Evolutionary conservation across 2,797 vertebrate genomes (phyloP).

Genomic region (Tokudaia muenninki): DNA sequence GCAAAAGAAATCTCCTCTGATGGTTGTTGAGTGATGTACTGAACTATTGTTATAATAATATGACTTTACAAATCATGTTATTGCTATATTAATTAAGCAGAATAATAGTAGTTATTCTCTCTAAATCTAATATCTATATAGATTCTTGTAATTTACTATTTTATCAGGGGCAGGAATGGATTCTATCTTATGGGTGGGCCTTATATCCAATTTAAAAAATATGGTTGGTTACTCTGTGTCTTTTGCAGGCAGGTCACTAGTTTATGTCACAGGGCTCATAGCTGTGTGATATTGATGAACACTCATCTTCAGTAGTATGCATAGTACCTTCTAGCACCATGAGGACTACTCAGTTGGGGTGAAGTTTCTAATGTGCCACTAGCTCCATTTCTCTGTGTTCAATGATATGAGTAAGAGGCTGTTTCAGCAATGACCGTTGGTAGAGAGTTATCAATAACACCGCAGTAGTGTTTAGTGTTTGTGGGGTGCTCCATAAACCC

Average conservation of each 20-base stretch:
- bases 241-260: not conserved
- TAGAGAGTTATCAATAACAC: not conserved
- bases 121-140: not conserved
- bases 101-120: not conserved
- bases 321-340: not conserved
- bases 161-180: not conserved
- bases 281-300: not conserved
- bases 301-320: too few species aligned
- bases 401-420: too few species aligned
- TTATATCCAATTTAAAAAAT: not conserved
- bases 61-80: not conserved
- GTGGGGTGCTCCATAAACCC: not conserved
- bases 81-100: not conserved
- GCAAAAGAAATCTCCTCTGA: not conserved
- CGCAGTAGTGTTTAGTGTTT: not conserved
- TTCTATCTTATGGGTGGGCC: not conserved
- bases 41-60: not conserved
- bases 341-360: not conserved
- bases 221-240: not conserved
- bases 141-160: not conserved
- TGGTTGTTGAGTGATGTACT: not conserved
- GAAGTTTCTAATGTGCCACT: not conserved
- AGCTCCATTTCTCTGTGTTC: not conserved
- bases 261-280: not conserved
- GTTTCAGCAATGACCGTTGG: not conserved